Evolutionary conservation across 1,140 invertebrate genomes (phyloP), one percentile per base, ranked within the genome.

Genomic region (Hypsibius dujardini): DNA sequence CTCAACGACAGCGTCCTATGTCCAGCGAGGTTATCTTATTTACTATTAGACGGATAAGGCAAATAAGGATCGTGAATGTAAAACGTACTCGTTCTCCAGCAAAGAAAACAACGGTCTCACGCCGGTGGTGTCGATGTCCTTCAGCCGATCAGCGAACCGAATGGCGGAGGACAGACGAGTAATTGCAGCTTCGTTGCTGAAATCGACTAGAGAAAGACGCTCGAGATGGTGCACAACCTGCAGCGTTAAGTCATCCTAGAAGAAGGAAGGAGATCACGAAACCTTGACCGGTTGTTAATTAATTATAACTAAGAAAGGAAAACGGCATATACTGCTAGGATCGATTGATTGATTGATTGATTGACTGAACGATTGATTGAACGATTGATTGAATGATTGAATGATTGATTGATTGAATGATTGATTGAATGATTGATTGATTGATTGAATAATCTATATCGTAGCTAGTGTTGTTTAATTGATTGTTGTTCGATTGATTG

Each of bases 31-130:
- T 60, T 73, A 73, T 73, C 56, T 12, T n/a, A 47, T 62, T 59
- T 46, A 42, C 28, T 3, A 70, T 3, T 46, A 1, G 70, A 67
- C 47, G 42, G 50, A 1, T 46, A 1, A 47, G 69, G 14, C 70
- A 28, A 42, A 70, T 1, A n/a, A n/a, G n/a, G n/a, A n/a, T n/a
- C n/a, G 59, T 46, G 47, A 28, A n/a, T 45, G 40, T 50, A 74
- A 14, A 56, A 14, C n/a, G 15, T 82, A 88, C 86, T 84, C 83
- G 62, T 88, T 82, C 80, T 93, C 89, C 75, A 92, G 79, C 56
- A 90, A 87, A 59, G 86, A 86, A 73, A 88, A 85, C 74, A 95
- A 79, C 1, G 90, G 90, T 75, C 87, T 80, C 1, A 92, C 83
- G 1, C 76, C 76, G 60, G 83, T 79, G 1, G 89, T 87, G 74